These are phyloP conservation scores for Drosophila kambysellisi DNA, from an alignment of 2,888 invertebrate genomes.

Conservation along the genomic window DNA sequence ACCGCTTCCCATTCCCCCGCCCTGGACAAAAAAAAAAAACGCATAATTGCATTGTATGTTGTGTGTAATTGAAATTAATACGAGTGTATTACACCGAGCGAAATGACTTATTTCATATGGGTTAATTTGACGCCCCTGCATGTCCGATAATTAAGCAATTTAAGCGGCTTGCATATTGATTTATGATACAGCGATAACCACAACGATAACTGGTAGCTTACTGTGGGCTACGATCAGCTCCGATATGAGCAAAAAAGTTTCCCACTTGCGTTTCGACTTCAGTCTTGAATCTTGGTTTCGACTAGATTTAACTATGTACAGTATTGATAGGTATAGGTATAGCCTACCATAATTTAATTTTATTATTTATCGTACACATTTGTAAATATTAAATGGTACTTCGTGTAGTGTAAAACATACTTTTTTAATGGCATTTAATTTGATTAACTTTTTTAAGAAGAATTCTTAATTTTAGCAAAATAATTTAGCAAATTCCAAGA, in stretches of 20 bases:
- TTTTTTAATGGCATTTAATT: not conserved
- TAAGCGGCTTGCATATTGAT: constrained; percentile 81
- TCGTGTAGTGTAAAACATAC: not conserved
- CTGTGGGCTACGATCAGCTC: constrained; percentile 46
- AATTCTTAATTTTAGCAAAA: not conserved
- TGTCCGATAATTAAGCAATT: constrained; percentile 81
- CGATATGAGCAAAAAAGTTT: constrained; percentile 20
- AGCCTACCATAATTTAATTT: not conserved
- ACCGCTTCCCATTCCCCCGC: constrained; percentile 3
- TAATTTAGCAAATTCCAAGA: not conserved
- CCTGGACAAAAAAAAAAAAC: constrained; percentile 31
- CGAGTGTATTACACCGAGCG: constrained; percentile 72
- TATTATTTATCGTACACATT: not conserved
- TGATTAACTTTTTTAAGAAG: not conserved
- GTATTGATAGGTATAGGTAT: no score
- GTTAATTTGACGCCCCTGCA: constrained; percentile 72
- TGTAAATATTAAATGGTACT: not conserved
- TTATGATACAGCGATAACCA: constrained; percentile 62
- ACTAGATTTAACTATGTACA: not conserved
- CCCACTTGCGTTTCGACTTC: constrained; percentile 9
- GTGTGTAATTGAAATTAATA: constrained; percentile 83
- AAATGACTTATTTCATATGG: constrained; percentile 76
- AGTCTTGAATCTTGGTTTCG: no score
- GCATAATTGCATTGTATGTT: constrained; percentile 82
- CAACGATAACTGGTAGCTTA: constrained; percentile 46